A percentile compares a stretch with the other conserved stretches of the same genome.
Conservation (phyloP, 2,797 vertebrate species). For the Garrulus glandarius region DNA sequence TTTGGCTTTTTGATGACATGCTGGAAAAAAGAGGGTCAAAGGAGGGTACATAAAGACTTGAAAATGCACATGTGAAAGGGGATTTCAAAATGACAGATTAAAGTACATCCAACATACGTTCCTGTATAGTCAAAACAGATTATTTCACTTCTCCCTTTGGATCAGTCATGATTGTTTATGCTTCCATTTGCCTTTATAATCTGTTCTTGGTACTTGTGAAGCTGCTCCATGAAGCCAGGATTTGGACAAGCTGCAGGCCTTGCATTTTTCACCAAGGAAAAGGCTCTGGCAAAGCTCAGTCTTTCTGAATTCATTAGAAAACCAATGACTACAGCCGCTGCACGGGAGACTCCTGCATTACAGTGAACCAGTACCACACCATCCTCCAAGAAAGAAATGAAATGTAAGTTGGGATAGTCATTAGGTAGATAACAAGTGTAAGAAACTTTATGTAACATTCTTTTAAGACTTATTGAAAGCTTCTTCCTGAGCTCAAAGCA, state of each 20-base stretch:
- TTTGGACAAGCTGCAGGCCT: conserved; percentile 87
- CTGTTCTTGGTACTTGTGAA: conserved; percentile 78
- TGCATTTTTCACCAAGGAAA: conserved; percentile 85
- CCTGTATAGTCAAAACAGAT: not conserved
- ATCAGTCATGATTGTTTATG: conserved; percentile 40
- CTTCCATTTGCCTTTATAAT: conserved; percentile 45
- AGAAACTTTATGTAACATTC: not conserved
- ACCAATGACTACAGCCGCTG: conserved; percentile 85
- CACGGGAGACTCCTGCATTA: conserved; percentile 91
- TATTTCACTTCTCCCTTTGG: not conserved
- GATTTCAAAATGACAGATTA: not conserved
- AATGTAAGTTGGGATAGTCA: not conserved
- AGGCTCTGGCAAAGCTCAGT: conserved; percentile 83
- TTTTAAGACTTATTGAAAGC: not conserved
- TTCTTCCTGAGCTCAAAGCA: not conserved
- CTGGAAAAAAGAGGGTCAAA: not conserved
- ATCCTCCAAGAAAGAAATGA: conserved; percentile 75
- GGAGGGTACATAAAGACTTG: not conserved
- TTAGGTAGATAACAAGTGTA: not conserved
- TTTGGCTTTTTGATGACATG: not conserved
- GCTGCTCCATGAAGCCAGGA: conserved; percentile 89
- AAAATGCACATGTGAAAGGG: not conserved
- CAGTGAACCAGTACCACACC: conserved; percentile 92
- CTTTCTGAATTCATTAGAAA: conserved; percentile 89
- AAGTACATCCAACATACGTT: not conserved